Evolutionary conservation across 2,113 vertebrate genomes (phyloP).

Genomic region (Lophochroa leadbeateri): DNA sequence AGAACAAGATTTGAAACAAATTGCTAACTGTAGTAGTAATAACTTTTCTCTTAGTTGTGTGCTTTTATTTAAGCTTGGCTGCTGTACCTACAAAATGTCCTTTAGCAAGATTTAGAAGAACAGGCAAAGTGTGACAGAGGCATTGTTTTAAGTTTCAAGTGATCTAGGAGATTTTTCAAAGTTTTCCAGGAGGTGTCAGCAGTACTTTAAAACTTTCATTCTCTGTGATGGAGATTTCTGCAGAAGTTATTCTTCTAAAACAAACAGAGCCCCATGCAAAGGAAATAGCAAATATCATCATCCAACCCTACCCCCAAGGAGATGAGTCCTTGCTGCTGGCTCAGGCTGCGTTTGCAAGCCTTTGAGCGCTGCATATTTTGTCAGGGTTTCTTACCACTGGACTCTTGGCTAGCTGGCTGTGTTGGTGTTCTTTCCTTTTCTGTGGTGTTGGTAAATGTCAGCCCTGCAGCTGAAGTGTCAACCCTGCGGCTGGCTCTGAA

Average conservation of each 20-base stretch:
- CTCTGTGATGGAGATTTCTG: neutral
- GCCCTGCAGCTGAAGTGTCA: neutral
- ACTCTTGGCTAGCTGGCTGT: neutral
- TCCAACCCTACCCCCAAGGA: neutral
- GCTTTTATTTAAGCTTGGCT: neutral
- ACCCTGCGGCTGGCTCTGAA: neutral
- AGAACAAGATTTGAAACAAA: neutral
- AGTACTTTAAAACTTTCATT: constrained; percentile 33
- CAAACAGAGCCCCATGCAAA: neutral
- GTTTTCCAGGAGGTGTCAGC: constrained; percentile 51
- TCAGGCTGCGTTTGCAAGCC: neutral
- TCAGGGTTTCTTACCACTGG: neutral
- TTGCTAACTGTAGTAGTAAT: neutral
- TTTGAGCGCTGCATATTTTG: neutral
- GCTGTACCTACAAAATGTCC: neutral
- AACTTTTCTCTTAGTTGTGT: neutral
- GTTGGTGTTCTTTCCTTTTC: neutral
- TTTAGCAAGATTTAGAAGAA: neutral
- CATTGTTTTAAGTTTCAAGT: neutral
- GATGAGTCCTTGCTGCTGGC: neutral
- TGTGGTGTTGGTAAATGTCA: neutral
- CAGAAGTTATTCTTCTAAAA: neutral
- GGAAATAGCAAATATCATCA: neutral
- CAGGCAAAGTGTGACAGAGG: neutral
- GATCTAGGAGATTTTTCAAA: neutral